A percentile compares a stretch with the other conserved stretches of the same genome.
These are phyloP conservation scores for Mesocentrotus franciscanus DNA, from an alignment of 53 echinoderm and acorn worm genomes.

Conservation along the genomic window DNA sequence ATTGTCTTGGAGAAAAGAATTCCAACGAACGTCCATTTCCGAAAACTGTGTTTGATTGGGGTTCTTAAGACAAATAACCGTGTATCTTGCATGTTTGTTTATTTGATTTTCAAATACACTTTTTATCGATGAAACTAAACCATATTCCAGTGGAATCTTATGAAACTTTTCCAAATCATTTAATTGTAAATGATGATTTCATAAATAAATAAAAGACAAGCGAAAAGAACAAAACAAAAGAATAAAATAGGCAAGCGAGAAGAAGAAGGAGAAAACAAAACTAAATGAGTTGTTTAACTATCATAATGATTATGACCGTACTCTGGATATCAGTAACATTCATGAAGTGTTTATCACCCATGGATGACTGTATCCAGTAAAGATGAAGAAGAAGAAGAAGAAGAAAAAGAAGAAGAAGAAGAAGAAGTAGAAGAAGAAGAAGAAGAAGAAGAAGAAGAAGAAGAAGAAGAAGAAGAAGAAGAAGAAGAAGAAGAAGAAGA, in stretches of 20 bases:
- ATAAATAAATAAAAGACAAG: no score
- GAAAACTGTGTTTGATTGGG: background rate
- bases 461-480: constrained; percentile 11
- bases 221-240: no score
- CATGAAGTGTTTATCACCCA: background rate
- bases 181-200: no score
- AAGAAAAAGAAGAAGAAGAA: background rate
- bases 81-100: no score
- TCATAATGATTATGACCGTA: no score
- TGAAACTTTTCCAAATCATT: no score
- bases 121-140: background rate
- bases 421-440: background rate
- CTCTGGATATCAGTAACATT: no score
- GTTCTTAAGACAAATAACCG: background rate
- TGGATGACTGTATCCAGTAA: background rate
- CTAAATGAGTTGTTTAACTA: no score
- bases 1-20: background rate
- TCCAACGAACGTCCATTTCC: background rate
- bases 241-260: no score
- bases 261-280: no score
- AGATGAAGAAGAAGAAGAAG: background rate
- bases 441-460: background rate
- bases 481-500: constrained; percentile 11
- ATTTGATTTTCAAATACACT: background rate
- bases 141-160: background rate